Conservation (phyloP, 2,888 invertebrate genomes). For the Archips xylosteana region DNA sequence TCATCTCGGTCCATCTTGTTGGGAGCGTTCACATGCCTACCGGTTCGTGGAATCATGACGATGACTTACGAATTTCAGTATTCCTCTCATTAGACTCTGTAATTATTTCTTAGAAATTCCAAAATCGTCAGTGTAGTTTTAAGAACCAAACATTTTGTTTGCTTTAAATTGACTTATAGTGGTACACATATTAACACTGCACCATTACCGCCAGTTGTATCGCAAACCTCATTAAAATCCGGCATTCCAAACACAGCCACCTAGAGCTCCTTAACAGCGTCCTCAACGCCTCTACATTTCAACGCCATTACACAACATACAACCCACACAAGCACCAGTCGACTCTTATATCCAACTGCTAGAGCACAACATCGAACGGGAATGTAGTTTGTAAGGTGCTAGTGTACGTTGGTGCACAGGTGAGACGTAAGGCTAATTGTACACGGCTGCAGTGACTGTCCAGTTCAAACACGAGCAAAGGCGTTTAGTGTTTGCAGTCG, state of each 20-base stretch:
- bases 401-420: constrained; percentile 60
- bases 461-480: constrained; percentile 74
- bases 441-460: constrained; percentile 74
- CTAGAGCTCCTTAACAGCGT: constrained; percentile 54
- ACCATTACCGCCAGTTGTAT: constrained; percentile 42
- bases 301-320: constrained; percentile 40
- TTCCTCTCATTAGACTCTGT: too few relatives aligned
- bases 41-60: too few relatives aligned
- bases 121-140: too few relatives aligned
- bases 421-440: constrained; percentile 79
- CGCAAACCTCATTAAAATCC: constrained; percentile 52
- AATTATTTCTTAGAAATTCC: too few relatives aligned
- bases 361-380: constrained; percentile 11
- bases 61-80: too few relatives aligned
- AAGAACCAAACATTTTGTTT: too few relatives aligned
- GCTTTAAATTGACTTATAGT: background rate
- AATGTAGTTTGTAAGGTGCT: background rate
- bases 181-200: constrained; percentile 38
- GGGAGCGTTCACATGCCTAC: too few relatives aligned
- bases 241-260: constrained; percentile 52
- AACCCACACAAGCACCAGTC: background rate
- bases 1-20: too few relatives aligned
- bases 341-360: constrained; percentile 6
- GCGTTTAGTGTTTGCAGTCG: constrained; percentile 78
- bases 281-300: constrained; percentile 57